Evolutionary conservation across 2,888 invertebrate species (phyloP), one percentile per base, ranked within the genome.

Genomic region (Onchidella celtica): DNA sequence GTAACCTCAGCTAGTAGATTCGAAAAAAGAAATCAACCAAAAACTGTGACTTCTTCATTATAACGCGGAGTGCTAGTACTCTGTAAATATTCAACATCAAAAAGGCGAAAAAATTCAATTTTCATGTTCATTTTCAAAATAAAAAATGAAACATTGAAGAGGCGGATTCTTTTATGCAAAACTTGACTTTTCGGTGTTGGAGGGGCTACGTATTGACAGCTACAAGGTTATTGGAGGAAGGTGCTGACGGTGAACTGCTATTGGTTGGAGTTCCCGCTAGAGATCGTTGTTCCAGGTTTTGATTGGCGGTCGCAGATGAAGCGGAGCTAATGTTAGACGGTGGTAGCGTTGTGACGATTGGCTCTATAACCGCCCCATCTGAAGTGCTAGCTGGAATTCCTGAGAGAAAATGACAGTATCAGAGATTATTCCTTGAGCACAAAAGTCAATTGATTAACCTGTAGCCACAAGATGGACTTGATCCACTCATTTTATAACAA

Each of bases 171-270:
- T 65, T 75, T 75, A 75, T 75, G 75, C 75, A 75, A 36, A 65
- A 75, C 47, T 65, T 73, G 59, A 47, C 4, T n/a, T 55, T 65
- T 36, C n/a, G 38, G 21, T 34, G 38, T 32, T 47, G 68, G 77
- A 55, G 76, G 81, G 79, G 88, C 87, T 90, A 91, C 85, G 90
- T 91, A 83, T 90, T 89, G 0, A 91, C 90, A 34, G 88, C 88
- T 27, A 90, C 89, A 72, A 90, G 87, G 85, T 90, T 91, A 86
- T 91, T 91, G 61, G 89, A 87, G 74, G 88, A 88, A 32, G 88
- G 90, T 21, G 89, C 88, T 81, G 89, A 87, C 38, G 88, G 84
- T 61, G 84, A 81, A 61, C 79, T 81, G 38, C 86, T 86, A 21
- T 88, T 88, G 29, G 89, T 88, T 61, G 88, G 88, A 70, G 87